Base-by-base conservation (phyloP, 2,113 vertebrate genomes). In the Oncorhynchus mykiss region DNA sequence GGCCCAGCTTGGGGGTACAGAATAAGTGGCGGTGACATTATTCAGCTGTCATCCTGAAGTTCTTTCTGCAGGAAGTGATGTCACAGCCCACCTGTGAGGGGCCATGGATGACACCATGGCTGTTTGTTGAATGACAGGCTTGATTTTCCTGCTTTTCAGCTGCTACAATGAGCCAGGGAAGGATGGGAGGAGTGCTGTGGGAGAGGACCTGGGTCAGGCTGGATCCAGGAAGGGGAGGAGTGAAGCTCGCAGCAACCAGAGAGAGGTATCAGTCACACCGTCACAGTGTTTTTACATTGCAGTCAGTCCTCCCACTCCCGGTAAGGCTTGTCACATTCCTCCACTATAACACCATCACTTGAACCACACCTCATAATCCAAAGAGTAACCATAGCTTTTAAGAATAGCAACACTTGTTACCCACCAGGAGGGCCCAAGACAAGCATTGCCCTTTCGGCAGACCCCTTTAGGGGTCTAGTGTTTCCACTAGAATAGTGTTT, bases 211-310 rank as follows among this genome's bases (percentile, higher is more conserved):
- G 0, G 71, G 14, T 11, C 5, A 66, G 1, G 48, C 45, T 0
- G 60, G 0, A 11, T 78, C 45, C 71, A 86, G 88, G 67, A 67
- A 22, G 49, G 85, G 84, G 67, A 78, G 88, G 80, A 84, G 80
- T 3, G 87, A 87, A 11, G 71, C 73, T 48, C 84, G 88, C 24
- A 1, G 18, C 74, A 70, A 12, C 82, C 81, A 76, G 24, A 68
- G 76, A 76, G 90, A 90, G 86, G 91, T 90, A 82, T 54, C 14
- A 77, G 62, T 9, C 3, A n/a, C 74, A 65, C 12, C 65, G 3
- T 66, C 12, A 13, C 6, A 29, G 2, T 66, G 1, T 4, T 29
- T 66, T 66, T 29, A 66, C 25, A 29, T 14, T 9, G 64, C 12
- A 29, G 12, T 24, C 64, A 66, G 59, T 29, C 22, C 22, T 29